Base-by-base conservation (phyloP, 2,888 invertebrate genomes). In the Keiferia lycopersicella region DNA sequence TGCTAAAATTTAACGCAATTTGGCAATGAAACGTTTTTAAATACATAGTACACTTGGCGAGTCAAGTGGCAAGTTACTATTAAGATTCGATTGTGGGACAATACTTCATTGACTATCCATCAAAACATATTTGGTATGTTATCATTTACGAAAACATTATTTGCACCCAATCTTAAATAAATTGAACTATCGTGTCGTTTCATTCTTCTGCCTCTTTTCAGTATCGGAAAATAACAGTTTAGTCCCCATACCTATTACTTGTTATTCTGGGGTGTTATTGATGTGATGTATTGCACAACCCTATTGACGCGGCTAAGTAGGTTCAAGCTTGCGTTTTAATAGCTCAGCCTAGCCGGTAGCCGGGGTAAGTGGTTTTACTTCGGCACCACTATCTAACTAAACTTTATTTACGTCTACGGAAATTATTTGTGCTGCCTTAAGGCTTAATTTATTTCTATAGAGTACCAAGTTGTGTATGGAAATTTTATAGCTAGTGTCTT, bases 251-350 rank as follows among this genome's bases (percentile, higher is more conserved):
- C 6, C 34, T 1, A 34, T 4, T 26, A 26, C 6, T 6, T 26
- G 26, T 26, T 26, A 26, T 12, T 12, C 39, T 39, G 39, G 1
- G 11, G 12, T 41, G 12, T 41, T 8, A 8, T 18, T 48, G n/a
- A n/a, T n/a, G 18, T 53, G 22, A 12, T 22, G 18, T 20, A 22
- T 20, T 12, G 22, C 14, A 53, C 26, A 22, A 12, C n/a, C 26
- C 26, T 56, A 11, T 2, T 26, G n/a, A 34, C 16, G 8, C 57
- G 22, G 39, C 10, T 59, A 45, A 51, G 38, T 56, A 56, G 45
- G 61, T 30, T 51, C 34, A 61, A 41, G 63, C 58, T 57, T 63
- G 63, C 63, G 48, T 60, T 63, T 63, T 62, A 58, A 63, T 63
- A 63, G 58, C 63, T 34, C 20, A 48, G 57, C 12, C 63, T 38